These are phyloP conservation scores for Morinoia aosen DNA, from an alignment of 2,888 invertebrate genomes.

Conservation along the genomic window DNA sequence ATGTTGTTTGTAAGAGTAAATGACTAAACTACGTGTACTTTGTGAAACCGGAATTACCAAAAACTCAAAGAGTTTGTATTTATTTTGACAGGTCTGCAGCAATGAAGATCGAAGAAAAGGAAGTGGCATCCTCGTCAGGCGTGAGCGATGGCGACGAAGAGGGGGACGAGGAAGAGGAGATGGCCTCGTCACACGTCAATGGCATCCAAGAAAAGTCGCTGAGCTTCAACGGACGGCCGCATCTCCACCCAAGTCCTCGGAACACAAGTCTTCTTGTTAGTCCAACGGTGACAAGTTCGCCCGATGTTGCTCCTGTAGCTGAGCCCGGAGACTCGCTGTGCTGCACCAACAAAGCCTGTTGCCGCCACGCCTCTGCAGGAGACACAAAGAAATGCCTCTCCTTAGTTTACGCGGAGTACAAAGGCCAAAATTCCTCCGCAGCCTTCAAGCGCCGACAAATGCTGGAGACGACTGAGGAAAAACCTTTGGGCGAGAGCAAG, in stretches of 20 bases:
- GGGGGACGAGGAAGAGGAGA: conserved; percentile 37
- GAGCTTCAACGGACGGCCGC: background rate
- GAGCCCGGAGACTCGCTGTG: conserved; percentile 5
- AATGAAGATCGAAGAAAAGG: conserved; percentile 34
- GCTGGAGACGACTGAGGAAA: background rate
- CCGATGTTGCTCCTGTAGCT: background rate
- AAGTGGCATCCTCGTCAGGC: conserved; percentile 39
- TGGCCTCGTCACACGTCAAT: background rate
- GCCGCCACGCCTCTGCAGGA: background rate
- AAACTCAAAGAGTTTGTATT: background rate
- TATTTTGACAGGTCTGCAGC: background rate
- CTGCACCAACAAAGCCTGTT: background rate
- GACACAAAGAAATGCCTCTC: conserved; percentile 13
- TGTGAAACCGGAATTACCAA: background rate
- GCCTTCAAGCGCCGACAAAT: background rate
- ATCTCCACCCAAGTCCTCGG: background rate
- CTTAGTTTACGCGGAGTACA: conserved; percentile 23
- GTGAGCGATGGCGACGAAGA: conserved; percentile 54
- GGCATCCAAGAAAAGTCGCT: conserved; percentile 8
- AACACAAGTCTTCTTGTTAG: conserved; percentile 25
- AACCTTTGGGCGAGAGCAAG: background rate
- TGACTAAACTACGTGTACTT: background rate
- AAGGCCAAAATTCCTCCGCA: conserved; percentile 15
- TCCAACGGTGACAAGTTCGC: background rate
- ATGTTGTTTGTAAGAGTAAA: background rate